A percentile compares a stretch with the other conserved stretches of the same genome.
Conservation (phyloP, 2,113 vertebrate genomes). For the Tauraco erythrolophus region DNA sequence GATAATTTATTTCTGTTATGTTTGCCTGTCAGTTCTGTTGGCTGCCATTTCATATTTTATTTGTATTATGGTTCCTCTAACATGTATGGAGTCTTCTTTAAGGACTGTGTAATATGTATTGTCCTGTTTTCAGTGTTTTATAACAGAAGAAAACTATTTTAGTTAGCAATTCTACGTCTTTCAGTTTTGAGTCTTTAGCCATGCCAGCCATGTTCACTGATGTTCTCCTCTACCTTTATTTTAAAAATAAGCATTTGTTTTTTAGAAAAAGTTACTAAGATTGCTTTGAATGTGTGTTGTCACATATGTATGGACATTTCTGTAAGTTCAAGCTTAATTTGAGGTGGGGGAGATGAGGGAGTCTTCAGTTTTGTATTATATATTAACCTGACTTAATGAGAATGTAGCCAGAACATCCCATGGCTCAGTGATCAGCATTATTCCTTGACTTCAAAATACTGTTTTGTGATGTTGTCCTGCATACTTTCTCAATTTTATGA, state of each 20-base stretch:
- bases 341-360: neutral
- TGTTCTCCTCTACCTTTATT: neutral
- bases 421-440: neutral
- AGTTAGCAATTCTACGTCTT: neutral
- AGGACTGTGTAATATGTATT: neutral
- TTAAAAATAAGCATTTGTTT: neutral
- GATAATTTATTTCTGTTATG: neutral
- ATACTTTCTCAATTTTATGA: neutral
- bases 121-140: neutral
- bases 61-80: neutral
- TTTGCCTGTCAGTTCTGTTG: neutral
- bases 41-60: neutral
- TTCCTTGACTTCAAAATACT: neutral
- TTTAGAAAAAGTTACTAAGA: neutral
- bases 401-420: fast-evolving
- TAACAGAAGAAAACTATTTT: neutral
- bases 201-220: neutral
- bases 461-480: neutral
- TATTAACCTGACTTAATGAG: neutral
- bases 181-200: neutral
- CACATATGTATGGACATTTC: neutral
- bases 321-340: neutral
- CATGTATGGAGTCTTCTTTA: neutral
- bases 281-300: neutral
- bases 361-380: neutral